Evolutionary conservation across 1,140 invertebrate genomes (phyloP), one percentile per base, ranked within the genome.

Genomic region (Homalodisca vitripennis): DNA sequence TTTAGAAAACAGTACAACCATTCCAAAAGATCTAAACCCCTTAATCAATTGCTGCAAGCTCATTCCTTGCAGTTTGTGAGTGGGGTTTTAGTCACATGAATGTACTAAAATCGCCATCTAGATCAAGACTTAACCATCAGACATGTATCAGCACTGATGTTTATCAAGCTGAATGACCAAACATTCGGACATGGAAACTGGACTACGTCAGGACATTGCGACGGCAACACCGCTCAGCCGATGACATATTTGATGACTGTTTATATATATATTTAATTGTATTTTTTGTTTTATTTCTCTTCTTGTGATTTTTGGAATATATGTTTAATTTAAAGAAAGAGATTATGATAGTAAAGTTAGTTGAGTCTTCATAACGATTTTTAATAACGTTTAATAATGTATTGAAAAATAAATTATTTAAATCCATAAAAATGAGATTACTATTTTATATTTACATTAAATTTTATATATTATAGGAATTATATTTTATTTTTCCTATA

Each of bases 161-260:
- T 63, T 63, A 63, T 63, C 60, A 63, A 63, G 60, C 29, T 63
- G 60, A 63, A 63, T 47, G 64, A 13, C 64, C 64, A 66, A 66
- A 26, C 12, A 66, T 66, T 32, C 64, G 24, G 32, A 66, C 31
- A 66, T 66, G 41, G 64, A 66, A 66, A 46, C 64, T 32, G 46
- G 64, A 34, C 46, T 66, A 66, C 34, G 31, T 66, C 31, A 66
- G 24, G 34, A 48, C 31, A 66, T 66, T 13, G 64, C 46, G 47
- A 66, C 3, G 64, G 46, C 31, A 24, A 66, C 64, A 66, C 64
- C 64, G 64, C 31, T 10, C 64, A 66, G 29, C 31, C 20, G 41
- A 66, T 66, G 64, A 66, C 26, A n/a, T n/a, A n/a, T n/a, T n/a
- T n/a, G n/a, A n/a, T n/a, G n/a, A n/a, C n/a, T n/a, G n/a, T n/a